Conservation (phyloP, 2,797 vertebrate species). For the Rhabdomys pumilio region DNA sequence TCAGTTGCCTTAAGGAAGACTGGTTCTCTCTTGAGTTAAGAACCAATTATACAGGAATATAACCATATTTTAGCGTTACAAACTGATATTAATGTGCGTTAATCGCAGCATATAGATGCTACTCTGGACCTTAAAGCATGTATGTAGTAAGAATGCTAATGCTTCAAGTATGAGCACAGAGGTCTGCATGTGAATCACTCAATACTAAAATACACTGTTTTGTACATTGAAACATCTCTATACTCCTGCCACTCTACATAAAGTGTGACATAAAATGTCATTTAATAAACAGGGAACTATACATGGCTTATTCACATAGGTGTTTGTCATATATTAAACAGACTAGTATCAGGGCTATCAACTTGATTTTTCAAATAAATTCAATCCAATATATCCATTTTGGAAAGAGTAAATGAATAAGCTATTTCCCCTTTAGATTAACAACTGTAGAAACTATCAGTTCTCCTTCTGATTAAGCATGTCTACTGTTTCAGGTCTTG, state of each 20-base stretch:
- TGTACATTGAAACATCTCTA: background rate
- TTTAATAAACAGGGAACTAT: slow-evolving; percentile 1
- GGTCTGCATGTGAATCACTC: slow-evolving; percentile 14
- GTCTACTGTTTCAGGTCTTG: background rate
- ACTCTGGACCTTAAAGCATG: background rate
- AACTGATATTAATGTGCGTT: slow-evolving; percentile 41
- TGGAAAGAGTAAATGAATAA: slow-evolving; percentile 6
- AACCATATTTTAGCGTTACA: slow-evolving; percentile 60
- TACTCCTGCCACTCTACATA: background rate
- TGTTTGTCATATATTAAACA: background rate
- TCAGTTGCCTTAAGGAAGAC: background rate
- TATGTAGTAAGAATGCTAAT: slow-evolving; percentile 12
- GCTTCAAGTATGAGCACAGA: background rate
- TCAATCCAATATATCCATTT: slow-evolving; percentile 45
- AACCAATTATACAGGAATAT: slow-evolving; percentile 60
- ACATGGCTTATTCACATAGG: background rate
- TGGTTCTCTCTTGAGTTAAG: slow-evolving; percentile 48
- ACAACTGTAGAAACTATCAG: background rate
- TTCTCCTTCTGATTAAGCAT: background rate
- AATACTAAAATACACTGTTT: slow-evolving; percentile 39
- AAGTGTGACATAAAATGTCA: background rate
- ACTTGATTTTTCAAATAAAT: slow-evolving; percentile 41
- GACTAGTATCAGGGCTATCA: background rate
- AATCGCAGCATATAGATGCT: slow-evolving; percentile 45
- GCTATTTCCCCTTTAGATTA: slow-evolving; percentile 38